phyloP scores from a whole-genome alignment of 2,797 vertebrate species.

The Platalea minor region DNA sequence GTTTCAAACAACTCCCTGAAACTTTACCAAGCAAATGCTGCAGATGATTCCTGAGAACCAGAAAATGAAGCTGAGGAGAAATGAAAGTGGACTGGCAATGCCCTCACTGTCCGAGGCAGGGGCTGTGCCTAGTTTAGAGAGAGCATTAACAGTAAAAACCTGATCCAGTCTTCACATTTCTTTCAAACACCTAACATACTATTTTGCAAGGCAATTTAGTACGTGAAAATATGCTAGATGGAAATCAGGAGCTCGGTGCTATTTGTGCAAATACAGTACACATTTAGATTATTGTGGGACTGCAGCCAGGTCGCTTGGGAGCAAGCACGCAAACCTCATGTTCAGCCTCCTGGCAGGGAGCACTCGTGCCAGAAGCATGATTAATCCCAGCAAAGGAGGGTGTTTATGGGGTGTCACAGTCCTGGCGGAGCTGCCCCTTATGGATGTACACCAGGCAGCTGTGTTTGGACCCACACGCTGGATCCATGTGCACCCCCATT shows the following conservation, averaged over 20 bases:
- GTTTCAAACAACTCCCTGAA: not conserved
- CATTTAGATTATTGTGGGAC: slow-evolving; percentile 6
- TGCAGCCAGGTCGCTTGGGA: slow-evolving; percentile 41
- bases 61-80: not conserved
- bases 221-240: not conserved
- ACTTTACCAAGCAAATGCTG: not conserved
- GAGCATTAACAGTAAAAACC: not conserved
- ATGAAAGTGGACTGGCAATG: not conserved
- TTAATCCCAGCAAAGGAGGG: slow-evolving; percentile 40
- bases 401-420: slow-evolving; percentile 52
- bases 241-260: not conserved
- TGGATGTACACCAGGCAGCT: slow-evolving; percentile 30
- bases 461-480: not conserved
- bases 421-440: not conserved
- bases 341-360: slow-evolving; percentile 33
- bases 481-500: not conserved
- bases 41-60: not conserved
- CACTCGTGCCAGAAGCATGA: not conserved
- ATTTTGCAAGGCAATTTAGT: not conserved
- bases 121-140: not conserved
- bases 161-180: not conserved
- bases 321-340: not conserved
- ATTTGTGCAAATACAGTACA: not conserved
- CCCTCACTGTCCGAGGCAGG: not conserved
- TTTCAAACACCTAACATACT: not conserved